Conservation (phyloP, 1,140 invertebrate species). For the Marisa cornuarietis region DNA sequence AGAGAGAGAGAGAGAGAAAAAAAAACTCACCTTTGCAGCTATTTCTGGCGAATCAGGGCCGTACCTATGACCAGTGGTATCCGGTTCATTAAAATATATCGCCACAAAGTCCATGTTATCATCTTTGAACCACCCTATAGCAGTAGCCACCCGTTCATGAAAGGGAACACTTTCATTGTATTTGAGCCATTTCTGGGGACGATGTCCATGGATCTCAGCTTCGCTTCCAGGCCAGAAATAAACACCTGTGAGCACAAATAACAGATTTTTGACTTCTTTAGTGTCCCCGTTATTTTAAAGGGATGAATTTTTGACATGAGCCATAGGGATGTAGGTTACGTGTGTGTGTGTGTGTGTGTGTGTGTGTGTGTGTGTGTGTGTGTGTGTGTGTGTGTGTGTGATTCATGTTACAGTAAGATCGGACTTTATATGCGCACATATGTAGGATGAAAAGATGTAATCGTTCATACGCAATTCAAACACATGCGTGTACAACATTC, state of each 20-base stretch:
- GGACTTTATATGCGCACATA: no score
- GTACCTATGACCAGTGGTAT: slow-evolving; percentile 68
- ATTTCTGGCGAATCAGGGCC: slow-evolving; percentile 58
- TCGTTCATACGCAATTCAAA: no score
- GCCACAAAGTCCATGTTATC: slow-evolving; percentile 70
- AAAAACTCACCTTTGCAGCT: slow-evolving; percentile 32
- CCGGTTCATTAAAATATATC: slow-evolving; percentile 80
- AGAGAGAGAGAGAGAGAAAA: neutral
- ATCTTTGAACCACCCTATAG: slow-evolving; percentile 74
- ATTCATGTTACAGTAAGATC: no score
- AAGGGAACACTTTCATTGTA: slow-evolving; percentile 66
- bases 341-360: no score
- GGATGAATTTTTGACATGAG: no score
- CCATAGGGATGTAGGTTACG: no score
- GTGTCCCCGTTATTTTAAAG: no score
- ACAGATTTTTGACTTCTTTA: neutral
- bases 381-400: no score
- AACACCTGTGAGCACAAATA: neutral
- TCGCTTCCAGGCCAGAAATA: slow-evolving; percentile 50
- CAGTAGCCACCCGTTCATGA: slow-evolving; percentile 70
- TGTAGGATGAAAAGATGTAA: no score
- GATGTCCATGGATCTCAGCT: slow-evolving; percentile 25
- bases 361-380: no score
- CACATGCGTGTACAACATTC: neutral
- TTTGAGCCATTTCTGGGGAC: slow-evolving; percentile 31